These are phyloP conservation scores for Megaptera novaeangliae DNA, from an alignment of 2,113 vertebrate genomes.

Conservation along the genomic window DNA sequence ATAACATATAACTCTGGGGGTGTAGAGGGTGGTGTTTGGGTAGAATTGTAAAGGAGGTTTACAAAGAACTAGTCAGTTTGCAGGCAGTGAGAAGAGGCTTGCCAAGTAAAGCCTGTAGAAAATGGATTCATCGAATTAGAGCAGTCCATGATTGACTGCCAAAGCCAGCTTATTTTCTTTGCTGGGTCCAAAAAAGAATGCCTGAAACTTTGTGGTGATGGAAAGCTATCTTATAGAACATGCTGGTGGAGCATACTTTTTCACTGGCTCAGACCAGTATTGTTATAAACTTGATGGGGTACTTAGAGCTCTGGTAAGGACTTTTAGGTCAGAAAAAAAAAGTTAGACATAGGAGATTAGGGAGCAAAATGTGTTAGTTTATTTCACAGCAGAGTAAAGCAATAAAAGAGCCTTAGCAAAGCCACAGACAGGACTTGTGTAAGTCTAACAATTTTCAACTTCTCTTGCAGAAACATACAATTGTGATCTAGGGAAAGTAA, in stretches of 20 bases:
- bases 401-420: constrained; percentile 22
- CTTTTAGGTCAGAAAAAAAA: constrained; percentile 58
- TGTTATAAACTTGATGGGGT: constrained; percentile 29
- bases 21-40: neutral
- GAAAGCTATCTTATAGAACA: constrained; percentile 1
- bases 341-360: neutral
- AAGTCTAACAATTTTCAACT: neutral
- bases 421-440: neutral
- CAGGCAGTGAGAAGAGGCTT: constrained; percentile 49
- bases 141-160: neutral
- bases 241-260: neutral
- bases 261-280: neutral
- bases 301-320: neutral
- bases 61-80: constrained; percentile 40
- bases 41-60: neutral
- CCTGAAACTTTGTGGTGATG: constrained; percentile 17
- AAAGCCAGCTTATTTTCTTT: constrained; percentile 57
- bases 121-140: constrained; percentile 57
- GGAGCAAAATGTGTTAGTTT: constrained; percentile 8
- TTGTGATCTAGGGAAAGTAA: constrained; percentile 15
- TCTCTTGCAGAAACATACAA: constrained; percentile 14
- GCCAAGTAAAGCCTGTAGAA: constrained; percentile 57
- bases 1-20: neutral
- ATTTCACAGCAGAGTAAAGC: neutral
- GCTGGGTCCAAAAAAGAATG: constrained; percentile 48